Conservation (phyloP, 2,888 invertebrate species). For the Thymelicus lineola region DNA sequence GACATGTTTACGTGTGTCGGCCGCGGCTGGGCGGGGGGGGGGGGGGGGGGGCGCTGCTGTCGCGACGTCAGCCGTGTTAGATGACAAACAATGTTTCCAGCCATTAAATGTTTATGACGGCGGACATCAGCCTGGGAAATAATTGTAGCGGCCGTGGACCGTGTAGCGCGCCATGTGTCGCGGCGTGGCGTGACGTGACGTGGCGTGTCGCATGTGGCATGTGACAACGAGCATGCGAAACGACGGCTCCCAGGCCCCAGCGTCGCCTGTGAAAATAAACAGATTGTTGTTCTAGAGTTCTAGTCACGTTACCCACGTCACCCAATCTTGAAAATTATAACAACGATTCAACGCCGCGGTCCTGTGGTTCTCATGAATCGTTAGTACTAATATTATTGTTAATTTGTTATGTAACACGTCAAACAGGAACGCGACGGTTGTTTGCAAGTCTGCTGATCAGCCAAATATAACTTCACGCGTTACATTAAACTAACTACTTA, state of each 20-base stretch:
- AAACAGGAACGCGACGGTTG: too few relatives aligned
- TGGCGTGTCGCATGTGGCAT: constrained; percentile 11
- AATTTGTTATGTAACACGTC: too few relatives aligned
- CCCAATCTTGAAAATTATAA: neutral
- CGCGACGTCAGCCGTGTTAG: constrained; percentile 9
- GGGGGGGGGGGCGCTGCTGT: too few relatives aligned
- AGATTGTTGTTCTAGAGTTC: constrained; percentile 6
- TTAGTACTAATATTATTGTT: too few relatives aligned
- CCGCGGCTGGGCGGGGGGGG: too few relatives aligned
- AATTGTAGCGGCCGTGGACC: constrained; percentile 7
- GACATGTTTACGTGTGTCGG: too few relatives aligned
- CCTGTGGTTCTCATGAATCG: too few relatives aligned
- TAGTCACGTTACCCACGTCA: neutral
- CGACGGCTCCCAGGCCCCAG: constrained; percentile 33
- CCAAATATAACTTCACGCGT: too few relatives aligned
- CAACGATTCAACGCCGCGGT: neutral
- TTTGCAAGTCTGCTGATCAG: too few relatives aligned
- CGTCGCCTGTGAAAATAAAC: constrained; percentile 38
- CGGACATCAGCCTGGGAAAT: constrained; percentile 11
- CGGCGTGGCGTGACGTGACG: too few relatives aligned
- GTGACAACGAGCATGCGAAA: constrained; percentile 29
- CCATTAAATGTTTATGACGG: constrained; percentile 37
- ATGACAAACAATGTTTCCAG: constrained; percentile 34
- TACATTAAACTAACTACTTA: too few relatives aligned
- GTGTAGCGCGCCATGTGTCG: constrained; percentile 6